A percentile compares a stretch with the other conserved stretches of the same genome.
phyloP scores from a whole-genome alignment of 2,113 vertebrate genomes.

The Saccopteryx bilineata region DNA sequence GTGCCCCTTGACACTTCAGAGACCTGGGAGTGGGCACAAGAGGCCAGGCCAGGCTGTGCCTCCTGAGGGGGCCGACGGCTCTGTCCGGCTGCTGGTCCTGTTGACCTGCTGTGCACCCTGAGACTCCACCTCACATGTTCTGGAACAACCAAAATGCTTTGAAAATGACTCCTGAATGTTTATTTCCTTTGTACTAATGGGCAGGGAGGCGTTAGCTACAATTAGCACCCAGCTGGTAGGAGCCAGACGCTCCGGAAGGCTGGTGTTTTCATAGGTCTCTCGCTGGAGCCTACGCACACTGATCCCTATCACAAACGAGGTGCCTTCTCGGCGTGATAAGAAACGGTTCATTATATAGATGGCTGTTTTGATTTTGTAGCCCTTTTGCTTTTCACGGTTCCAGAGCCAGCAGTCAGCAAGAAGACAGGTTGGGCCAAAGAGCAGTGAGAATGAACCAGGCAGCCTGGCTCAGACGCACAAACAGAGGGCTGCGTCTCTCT shows the following conservation, averaged over 20 bases:
- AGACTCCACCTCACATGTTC: not conserved
- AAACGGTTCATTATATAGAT: not conserved
- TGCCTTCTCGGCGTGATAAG: slow-evolving; percentile 28
- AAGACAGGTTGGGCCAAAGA: too few relatives aligned
- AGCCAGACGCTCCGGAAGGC: slow-evolving; percentile 75
- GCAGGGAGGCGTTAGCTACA: slow-evolving; percentile 73
- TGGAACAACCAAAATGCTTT: not conserved
- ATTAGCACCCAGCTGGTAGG: slow-evolving; percentile 66
- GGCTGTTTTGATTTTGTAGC: not conserved
- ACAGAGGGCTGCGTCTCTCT: not conserved
- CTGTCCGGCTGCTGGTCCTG: accelerated
- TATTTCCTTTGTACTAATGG: slow-evolving; percentile 75
- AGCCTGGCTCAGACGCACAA: not conserved
- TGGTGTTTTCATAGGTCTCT: slow-evolving; percentile 65
- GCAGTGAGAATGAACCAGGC: not conserved
- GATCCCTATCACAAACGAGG: not conserved
- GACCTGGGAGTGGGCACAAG: not conserved
- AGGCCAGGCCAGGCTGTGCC: not conserved
- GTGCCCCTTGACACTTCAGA: too few relatives aligned
- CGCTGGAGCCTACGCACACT: not conserved
- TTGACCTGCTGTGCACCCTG: not conserved
- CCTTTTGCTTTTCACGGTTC: not conserved
- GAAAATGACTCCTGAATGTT: slow-evolving; percentile 45
- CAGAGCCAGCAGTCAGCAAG: too few relatives aligned
- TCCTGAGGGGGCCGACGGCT: too few relatives aligned